Evolutionary conservation across 2,888 invertebrate species (phyloP), one percentile per base, ranked within the genome.

Genomic region (Diaperis boleti): DNA sequence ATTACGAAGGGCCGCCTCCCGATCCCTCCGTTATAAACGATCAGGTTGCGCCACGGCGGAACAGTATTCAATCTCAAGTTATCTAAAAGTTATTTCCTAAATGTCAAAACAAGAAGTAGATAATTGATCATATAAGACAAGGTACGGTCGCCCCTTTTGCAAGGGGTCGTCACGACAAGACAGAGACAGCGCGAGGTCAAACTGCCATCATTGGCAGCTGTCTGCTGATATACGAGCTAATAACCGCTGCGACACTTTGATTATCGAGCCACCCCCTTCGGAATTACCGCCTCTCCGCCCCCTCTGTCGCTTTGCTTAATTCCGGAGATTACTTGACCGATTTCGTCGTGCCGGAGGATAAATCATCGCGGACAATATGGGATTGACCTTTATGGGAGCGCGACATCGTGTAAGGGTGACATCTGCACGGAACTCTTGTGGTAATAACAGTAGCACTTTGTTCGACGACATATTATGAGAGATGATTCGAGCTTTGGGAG

Each of bases 151-250:
- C 52, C 64, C 62, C 56, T 61, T 50, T 15, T 55, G 47, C 45
- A 52, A 59, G 49, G 47, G 37, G 37, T 52, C 52, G 37, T 52
- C 52, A 33, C 49, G 37, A 22, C 52, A 35, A 37, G 54, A 49
- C 37, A 54, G 47, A 68, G 63, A 64, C 64, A 56, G 65, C 49
- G 39, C 69, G 72, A 75, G 75, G 77, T 76, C 74, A 75, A 72
- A 74, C 74, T 78, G 77, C 80, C 81, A 82, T 82, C 82, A 82
- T 77, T 79, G 80, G 80, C 82, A 82, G 81, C 81, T 80, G 81
- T 81, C 80, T 78, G 74, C 77, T 82, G 82, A 82, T 82, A 81
- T 82, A 82, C 81, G 81, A 81, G 76, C 79, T 81, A 81, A 81
- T 81, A 81, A 80, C 79, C 74, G 69, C 74, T 69, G 77, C 76